A percentile compares a stretch with the other conserved stretches of the same genome.
phyloP scores from a whole-genome alignment of 2,113 vertebrate genomes.

The Mesocricetus auratus region DNA sequence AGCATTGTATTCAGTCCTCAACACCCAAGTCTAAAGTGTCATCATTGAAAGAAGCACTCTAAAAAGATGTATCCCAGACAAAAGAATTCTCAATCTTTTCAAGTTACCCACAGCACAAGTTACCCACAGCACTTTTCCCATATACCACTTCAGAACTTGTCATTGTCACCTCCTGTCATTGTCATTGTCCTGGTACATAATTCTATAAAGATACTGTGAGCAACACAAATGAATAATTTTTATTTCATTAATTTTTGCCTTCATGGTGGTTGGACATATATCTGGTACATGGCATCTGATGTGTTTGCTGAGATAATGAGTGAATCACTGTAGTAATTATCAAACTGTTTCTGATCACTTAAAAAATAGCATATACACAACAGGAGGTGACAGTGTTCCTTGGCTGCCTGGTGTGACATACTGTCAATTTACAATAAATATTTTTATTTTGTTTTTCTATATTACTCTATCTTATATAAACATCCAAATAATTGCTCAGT shows the following conservation, averaged over 20 bases:
- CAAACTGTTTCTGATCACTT: not conserved
- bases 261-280: not conserved
- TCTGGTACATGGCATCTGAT: not conserved
- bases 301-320: not conserved
- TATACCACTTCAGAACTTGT: not conserved
- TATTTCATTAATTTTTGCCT: not conserved
- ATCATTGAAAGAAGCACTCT: not conserved
- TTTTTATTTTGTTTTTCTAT: not conserved
- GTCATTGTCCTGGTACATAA: not conserved
- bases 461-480: not conserved
- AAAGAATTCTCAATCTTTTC: not conserved
- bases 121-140: not conserved
- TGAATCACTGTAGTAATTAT: not conserved
- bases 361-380: not conserved
- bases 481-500: not conserved
- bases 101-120: not conserved
- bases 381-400: not conserved
- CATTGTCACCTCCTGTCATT: not conserved
- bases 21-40: not conserved
- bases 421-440: not conserved
- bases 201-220: slow-evolving; percentile 4
- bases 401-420: not conserved
- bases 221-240: not conserved
- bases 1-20: not conserved
- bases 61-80: not conserved